A percentile compares a stretch with the other conserved stretches of the same genome.
These are phyloP conservation scores for Corbicula japonica DNA, from an alignment of 2,888 invertebrate genomes.

Conservation along the genomic window DNA sequence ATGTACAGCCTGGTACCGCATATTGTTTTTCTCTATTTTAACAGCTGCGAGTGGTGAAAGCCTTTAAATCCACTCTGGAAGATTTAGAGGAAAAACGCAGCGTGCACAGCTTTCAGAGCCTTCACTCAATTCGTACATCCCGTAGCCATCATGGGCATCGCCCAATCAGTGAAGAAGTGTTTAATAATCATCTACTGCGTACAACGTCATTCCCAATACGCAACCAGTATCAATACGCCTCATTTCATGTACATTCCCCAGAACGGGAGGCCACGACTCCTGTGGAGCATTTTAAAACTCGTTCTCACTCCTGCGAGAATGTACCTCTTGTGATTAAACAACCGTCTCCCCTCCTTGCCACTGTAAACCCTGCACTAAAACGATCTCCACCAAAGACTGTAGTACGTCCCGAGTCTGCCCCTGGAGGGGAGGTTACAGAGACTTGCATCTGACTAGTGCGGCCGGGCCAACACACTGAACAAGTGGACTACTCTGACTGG, in stretches of 20 bases:
- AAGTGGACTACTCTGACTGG: too few species aligned
- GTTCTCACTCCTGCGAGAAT: conserved; percentile 85
- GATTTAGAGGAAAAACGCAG: conserved; percentile 99
- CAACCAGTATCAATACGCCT: conserved; percentile 67
- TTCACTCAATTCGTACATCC: conserved; percentile 87
- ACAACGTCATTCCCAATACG: conserved; percentile 73
- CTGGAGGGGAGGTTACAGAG: conserved; percentile 72
- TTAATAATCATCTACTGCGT: conserved; percentile 76
- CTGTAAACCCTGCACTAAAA: conserved; percentile 78
- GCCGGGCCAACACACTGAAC: conserved; percentile 11
- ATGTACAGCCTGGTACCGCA: conserved; percentile 43
- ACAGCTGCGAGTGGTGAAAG: conserved; percentile 99
- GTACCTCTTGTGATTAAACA: conserved; percentile 82
- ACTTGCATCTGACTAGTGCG: conserved; percentile 76
- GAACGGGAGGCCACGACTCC: conserved; percentile 68
- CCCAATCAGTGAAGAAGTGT: conserved; percentile 78
- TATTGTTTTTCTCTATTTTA: conserved; percentile 87
- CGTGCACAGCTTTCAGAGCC: conserved; percentile 92
- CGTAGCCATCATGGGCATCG: conserved; percentile 91
- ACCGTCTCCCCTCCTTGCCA: conserved; percentile 76
- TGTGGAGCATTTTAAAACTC: conserved; percentile 75
- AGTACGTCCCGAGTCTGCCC: conserved; percentile 72
- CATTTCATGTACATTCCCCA: conserved; percentile 72
- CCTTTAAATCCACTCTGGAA: conserved; percentile 99
- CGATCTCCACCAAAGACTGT: conserved; percentile 76